Evolutionary conservation across 1,140 invertebrate species (phyloP), one percentile per base, ranked within the genome.

Genomic region (Bilobella aurantiaca): DNA sequence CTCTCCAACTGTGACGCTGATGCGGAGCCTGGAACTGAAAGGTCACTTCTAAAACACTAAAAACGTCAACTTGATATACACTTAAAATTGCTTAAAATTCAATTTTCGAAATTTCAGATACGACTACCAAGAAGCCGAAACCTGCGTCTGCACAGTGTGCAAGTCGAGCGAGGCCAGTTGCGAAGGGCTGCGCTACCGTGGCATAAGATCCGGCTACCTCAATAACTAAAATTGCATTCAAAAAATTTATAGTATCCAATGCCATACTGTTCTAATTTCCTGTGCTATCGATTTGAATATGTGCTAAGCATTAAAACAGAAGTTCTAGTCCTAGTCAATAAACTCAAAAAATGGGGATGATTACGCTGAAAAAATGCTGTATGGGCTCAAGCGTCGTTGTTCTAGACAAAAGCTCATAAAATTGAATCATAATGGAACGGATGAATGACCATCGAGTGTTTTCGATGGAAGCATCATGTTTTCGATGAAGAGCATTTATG

Each of bases 1-100:
- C 76, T 89, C 2, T 75, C 76, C 2, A 78, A 88, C 73, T 90
- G 87, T 74, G 83, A 88, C 72, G 78, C 80, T 2, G 83, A 80
- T 8, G 84, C 80, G 0, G 77, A 78, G 53, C 80, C 81, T 1
- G 80, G 79, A 14, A 81, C 82, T 0, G 78, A 83, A 30, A 70
- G 78, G 27, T 69, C 64, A 53, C 18, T 12, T 8, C 34, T 42
- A 5, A 28, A n/a, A n/a, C n/a, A n/a, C n/a, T n/a, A n/a, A n/a
- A n/a, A 14, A 23, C 5, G 29, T 32, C 12, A 46, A 59, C 46
- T 5, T 16, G 21, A 23, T 46, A 29, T 16, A 29, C 5, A 29
- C 12, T 57, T 56, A 2, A 61, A 32, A 0, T 16, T 57, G 14
- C 16, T 30, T 34, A 37, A 28, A 63, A 27, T 49, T 28, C 18